These are phyloP conservation scores for Thinocorus orbignyianus DNA, from an alignment of 2,113 vertebrate genomes.

Conservation along the genomic window DNA sequence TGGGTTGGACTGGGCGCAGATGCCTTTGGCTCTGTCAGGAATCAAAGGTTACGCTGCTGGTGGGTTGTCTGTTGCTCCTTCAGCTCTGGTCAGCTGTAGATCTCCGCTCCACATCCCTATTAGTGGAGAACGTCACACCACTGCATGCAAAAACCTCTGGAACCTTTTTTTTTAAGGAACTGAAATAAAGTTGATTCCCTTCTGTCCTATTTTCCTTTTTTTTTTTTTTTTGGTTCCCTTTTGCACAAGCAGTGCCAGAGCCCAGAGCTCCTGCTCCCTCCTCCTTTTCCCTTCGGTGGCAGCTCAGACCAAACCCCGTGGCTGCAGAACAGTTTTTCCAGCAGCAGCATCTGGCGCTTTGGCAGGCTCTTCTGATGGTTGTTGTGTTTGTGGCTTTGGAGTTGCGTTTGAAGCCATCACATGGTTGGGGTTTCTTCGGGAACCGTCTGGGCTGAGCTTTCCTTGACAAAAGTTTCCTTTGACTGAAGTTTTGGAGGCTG, in stretches of 20 bases:
- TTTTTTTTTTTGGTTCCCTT: neutral
- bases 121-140: neutral
- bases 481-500: conserved; percentile 16
- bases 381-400: conserved; percentile 72
- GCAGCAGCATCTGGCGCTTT: conserved; percentile 62
- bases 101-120: neutral
- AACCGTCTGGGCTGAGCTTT: conserved; percentile 49
- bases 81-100: neutral
- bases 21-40: neutral
- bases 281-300: neutral
- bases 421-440: conserved; percentile 55
- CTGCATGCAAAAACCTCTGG: neutral
- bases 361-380: conserved; percentile 10
- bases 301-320: neutral
- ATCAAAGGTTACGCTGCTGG: neutral
- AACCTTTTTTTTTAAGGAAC: neutral
- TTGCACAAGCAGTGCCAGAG: neutral
- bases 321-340: conserved; percentile 54
- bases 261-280: neutral
- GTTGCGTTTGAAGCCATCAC: conserved; percentile 40
- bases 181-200: neutral
- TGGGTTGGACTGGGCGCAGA: neutral
- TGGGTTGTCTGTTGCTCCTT: neutral
- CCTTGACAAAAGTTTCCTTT: conserved; percentile 52
- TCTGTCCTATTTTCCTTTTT: neutral